phyloP scores from a whole-genome alignment of 2,888 invertebrate species.

The Diogma glabrata region DNA sequence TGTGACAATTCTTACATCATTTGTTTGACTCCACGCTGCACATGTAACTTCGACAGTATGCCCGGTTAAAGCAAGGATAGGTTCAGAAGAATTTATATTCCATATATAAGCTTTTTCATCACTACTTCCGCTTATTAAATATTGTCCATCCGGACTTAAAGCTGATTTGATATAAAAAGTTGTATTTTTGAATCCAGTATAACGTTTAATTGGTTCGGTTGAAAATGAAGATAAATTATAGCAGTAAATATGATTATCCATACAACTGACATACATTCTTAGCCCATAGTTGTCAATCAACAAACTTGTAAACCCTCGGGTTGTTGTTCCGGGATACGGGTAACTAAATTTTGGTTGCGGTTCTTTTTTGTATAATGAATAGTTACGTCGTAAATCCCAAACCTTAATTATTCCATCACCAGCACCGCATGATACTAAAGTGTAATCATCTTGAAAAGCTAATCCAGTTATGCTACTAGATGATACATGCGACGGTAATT shows the following conservation, averaged over 20 bases:
- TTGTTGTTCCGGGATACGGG: conserved; percentile 60
- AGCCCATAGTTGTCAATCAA: conserved; percentile 56
- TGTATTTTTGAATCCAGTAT: conserved; percentile 62
- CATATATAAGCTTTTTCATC: conserved; percentile 80
- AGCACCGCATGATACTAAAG: conserved; percentile 74
- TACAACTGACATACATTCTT: conserved; percentile 72
- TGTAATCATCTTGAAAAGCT: conserved; percentile 66
- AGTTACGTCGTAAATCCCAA: conserved; percentile 79
- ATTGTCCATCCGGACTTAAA: conserved; percentile 68
- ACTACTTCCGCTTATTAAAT: conserved; percentile 79
- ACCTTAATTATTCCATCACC: conserved; percentile 77
- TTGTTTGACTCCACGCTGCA: conserved; percentile 61
- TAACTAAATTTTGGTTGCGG: conserved; percentile 61
- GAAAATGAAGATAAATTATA: conserved; percentile 65
- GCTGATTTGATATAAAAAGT: conserved; percentile 79
- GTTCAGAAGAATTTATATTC: conserved; percentile 53
- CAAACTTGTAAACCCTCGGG: conserved; percentile 67
- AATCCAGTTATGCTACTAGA: conserved; percentile 72
- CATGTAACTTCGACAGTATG: conserved; percentile 81
- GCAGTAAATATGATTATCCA: conserved; percentile 76
- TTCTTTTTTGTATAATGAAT: conserved; percentile 52
- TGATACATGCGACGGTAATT: conserved; percentile 38
- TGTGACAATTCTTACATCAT: conserved; percentile 56
- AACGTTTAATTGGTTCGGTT: conserved; percentile 50
- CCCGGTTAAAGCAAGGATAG: conserved; percentile 58